Evolutionary conservation across 2,888 invertebrate genomes (phyloP).

Genomic region (Apamea crenata): DNA sequence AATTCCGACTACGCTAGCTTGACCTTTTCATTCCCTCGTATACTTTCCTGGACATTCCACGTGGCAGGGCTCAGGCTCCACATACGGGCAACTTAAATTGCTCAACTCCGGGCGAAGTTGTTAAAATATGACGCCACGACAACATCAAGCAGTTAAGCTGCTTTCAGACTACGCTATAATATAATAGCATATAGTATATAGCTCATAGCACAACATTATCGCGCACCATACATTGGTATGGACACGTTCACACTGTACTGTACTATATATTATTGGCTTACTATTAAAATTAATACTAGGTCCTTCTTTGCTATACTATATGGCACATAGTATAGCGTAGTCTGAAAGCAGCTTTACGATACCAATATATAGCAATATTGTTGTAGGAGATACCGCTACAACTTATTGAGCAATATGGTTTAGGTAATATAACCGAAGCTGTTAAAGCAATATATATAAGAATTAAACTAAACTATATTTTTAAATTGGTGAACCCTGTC

Average conservation of each 20-base stretch:
- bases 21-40: constrained; percentile 50
- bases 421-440: neutral
- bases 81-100: neutral
- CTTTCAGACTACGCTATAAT: too few relatives aligned
- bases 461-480: constrained; percentile 1
- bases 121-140: neutral
- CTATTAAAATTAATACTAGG: too few relatives aligned
- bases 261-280: too few relatives aligned
- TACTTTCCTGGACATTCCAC: constrained; percentile 15
- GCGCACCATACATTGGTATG: too few relatives aligned
- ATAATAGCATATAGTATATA: too few relatives aligned
- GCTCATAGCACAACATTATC: too few relatives aligned
- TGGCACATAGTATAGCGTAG: too few relatives aligned
- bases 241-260: too few relatives aligned
- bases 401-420: neutral
- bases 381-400: neutral
- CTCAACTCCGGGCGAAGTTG: neutral
- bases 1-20: constrained; percentile 40
- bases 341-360: too few relatives aligned
- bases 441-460: neutral
- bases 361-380: neutral
- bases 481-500: too few relatives aligned
- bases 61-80: neutral
- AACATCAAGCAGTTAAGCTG: neutral
- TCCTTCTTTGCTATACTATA: too few relatives aligned